Evolutionary conservation across 2,113 vertebrate genomes (phyloP).

Genomic region (Syrrhaptes paradoxus): DNA sequence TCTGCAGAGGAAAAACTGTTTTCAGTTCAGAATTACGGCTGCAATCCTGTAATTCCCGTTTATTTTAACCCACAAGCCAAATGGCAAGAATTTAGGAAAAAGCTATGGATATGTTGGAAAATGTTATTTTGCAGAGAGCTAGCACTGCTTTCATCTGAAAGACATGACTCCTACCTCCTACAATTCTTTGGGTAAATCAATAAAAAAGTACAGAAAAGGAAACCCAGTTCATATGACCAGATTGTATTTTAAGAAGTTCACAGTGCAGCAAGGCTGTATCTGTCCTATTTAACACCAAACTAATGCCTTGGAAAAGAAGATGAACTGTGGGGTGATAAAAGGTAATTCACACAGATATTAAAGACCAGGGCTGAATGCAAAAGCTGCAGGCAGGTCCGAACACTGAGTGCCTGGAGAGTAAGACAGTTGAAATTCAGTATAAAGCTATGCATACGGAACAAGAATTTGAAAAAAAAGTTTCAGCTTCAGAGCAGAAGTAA

Average conservation of each 20-base stretch:
- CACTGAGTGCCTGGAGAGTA: neutral
- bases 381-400: neutral
- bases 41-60: neutral
- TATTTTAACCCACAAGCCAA: neutral
- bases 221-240: neutral
- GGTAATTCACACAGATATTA: neutral
- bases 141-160: neutral
- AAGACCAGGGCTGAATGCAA: neutral
- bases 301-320: neutral
- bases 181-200: neutral
- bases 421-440: neutral
- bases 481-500: neutral
- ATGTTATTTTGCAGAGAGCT: neutral
- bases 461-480: neutral
- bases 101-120: neutral
- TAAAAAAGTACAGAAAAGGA: neutral
- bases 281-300: neutral
- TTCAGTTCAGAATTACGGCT: neutral
- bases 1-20: neutral
- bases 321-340: neutral
- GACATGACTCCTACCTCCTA: neutral
- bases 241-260: neutral
- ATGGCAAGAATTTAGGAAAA: neutral
- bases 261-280: neutral
- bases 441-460: neutral